These are phyloP conservation scores for Bombyx huttoni DNA, from an alignment of 2,888 invertebrate species.

Conservation along the genomic window DNA sequence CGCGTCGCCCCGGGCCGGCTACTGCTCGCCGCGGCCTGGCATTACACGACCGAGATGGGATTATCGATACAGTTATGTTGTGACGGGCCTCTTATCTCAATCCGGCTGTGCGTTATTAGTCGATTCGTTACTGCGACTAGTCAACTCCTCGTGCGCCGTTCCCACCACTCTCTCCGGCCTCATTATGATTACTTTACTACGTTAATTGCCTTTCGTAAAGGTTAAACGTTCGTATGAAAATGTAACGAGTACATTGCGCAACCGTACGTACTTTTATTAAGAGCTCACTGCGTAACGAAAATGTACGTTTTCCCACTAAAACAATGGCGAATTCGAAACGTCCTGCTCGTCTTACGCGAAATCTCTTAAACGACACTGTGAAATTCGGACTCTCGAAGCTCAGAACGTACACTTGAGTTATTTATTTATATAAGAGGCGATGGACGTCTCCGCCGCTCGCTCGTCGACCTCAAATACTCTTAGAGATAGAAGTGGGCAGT, in stretches of 20 bases:
- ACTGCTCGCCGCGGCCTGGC: conserved; percentile 36
- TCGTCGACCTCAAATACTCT: conserved; percentile 6
- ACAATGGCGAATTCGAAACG: conserved; percentile 36
- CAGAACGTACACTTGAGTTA: conserved; percentile 17
- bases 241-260: conserved; percentile 30
- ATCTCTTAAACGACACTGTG: conserved; percentile 24
- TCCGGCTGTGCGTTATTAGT: conserved; percentile 40
- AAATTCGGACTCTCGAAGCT: conserved; percentile 7
- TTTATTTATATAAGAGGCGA: neutral
- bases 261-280: conserved; percentile 29
- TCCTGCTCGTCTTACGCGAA: conserved; percentile 25
- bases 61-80: conserved; percentile 61
- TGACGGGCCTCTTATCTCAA: conserved; percentile 51
- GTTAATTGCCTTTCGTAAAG: conserved; percentile 46
- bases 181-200: conserved; percentile 25
- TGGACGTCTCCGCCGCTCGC: conserved; percentile 29
- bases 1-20: conserved; percentile 32
- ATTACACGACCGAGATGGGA: conserved; percentile 53
- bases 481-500: conserved; percentile 60
- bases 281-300: conserved; percentile 33
- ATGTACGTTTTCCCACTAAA: conserved; percentile 30
- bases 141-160: conserved; percentile 20
- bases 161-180: conserved; percentile 26
- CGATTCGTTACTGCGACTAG: conserved; percentile 26
- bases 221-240: conserved; percentile 26